These are phyloP conservation scores for Ephydatia muelleri DNA, from an alignment of 37 sponge, comb jelly and placozoan genomes.

Conservation along the genomic window DNA sequence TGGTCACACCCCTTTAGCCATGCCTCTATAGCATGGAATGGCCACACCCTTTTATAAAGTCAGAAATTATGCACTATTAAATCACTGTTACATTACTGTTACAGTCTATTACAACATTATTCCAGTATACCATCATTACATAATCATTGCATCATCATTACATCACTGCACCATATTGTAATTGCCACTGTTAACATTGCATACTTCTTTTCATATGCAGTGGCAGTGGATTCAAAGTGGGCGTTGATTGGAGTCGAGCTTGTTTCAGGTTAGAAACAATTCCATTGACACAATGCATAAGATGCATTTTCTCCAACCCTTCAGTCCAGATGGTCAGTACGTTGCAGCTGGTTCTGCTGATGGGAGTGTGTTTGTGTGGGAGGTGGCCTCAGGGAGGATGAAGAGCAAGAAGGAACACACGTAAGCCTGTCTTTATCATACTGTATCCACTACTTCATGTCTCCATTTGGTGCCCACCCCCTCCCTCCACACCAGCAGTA, in stretches of 20 bases:
- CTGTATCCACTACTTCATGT: not conserved
- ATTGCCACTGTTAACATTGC: too few species aligned
- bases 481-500: constrained; percentile 45
- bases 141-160: not conserved
- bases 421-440: constrained; percentile 22
- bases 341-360: constrained; percentile 90
- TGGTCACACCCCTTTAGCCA: not conserved
- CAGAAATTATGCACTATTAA: too few species aligned
- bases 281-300: too few species aligned
- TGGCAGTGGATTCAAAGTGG: constrained; percentile 54
- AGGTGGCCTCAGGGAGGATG: constrained; percentile 33
- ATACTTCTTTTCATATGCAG: constrained; percentile 10
- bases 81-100: too few species aligned
- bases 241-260: constrained; percentile 71
- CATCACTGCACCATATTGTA: too few species aligned
- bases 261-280: constrained; percentile 47
- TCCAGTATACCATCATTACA: too few species aligned
- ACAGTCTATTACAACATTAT: not conserved
- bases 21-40: too few species aligned
- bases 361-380: constrained; percentile 90
- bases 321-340: constrained; percentile 95
- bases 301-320: not conserved
- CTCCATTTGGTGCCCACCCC: not conserved
- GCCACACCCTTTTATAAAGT: not conserved
- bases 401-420: constrained; percentile 69